phyloP scores from a whole-genome alignment of 2,797 vertebrate genomes.

The Erethizon dorsatum region DNA sequence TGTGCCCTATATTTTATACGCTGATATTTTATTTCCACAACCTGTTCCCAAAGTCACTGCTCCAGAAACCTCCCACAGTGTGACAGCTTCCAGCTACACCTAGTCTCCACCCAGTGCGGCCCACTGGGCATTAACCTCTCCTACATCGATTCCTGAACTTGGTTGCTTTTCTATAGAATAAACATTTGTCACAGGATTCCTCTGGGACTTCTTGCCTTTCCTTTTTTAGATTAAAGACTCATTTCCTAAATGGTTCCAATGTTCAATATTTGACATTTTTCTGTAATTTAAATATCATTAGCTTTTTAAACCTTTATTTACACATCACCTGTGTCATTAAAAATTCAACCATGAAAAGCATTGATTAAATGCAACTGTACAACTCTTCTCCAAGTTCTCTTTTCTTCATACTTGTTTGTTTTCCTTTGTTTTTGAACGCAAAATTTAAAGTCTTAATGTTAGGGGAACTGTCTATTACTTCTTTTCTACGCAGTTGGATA shows the following conservation, averaged over 20 bases:
- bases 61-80: neutral
- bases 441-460: slow-evolving; percentile 2
- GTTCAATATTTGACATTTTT: neutral
- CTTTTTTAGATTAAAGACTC: neutral
- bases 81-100: neutral
- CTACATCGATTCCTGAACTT: neutral
- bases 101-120: neutral
- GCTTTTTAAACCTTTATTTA: slow-evolving; percentile 42
- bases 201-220: neutral
- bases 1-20: neutral
- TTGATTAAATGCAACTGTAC: neutral
- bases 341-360: neutral
- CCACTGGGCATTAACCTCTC: neutral
- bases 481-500: neutral
- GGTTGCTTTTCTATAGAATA: slow-evolving; percentile 48
- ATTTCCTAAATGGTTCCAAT: neutral
- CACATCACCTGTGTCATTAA: neutral
- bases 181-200: slow-evolving; percentile 5
- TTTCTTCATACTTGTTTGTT: neutral
- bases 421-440: neutral
- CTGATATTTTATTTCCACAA: neutral
- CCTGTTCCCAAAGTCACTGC: neutral
- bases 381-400: neutral
- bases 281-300: slow-evolving; percentile 44
- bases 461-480: neutral